A percentile compares a stretch with the other conserved stretches of the same genome.
These are phyloP conservation scores for Cecidostiba fungosa DNA, from an alignment of 2,888 invertebrate species.

Conservation along the genomic window DNA sequence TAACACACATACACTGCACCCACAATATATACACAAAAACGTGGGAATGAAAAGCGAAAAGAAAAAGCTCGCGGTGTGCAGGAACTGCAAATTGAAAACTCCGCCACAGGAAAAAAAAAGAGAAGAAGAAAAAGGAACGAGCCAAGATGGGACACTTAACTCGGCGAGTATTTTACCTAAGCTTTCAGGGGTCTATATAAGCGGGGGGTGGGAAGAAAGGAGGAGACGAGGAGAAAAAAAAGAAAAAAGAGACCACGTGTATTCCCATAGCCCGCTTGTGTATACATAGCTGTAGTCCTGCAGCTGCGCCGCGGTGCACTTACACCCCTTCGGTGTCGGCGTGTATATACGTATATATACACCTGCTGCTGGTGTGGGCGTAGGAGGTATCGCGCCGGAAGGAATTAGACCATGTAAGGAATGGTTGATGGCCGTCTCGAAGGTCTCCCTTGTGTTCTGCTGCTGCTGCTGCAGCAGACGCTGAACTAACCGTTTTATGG, in stretches of 20 bases:
- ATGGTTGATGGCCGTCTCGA: constrained; percentile 74
- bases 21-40: too few relatives aligned
- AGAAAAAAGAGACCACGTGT: constrained; percentile 27
- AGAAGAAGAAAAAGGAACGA: not conserved
- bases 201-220: not conserved
- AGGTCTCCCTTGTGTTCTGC: constrained; percentile 61
- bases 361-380: constrained; percentile 49
- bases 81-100: constrained; percentile 42
- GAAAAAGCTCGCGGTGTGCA: not conserved
- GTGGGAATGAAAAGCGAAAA: not conserved
- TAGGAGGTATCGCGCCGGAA: constrained; percentile 59
- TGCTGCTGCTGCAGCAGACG: not conserved
- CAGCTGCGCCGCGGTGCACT: constrained; percentile 61
- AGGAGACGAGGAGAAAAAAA: constrained; percentile 7
- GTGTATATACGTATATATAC: too few relatives aligned
- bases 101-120: constrained; percentile 15
- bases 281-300: constrained; percentile 10
- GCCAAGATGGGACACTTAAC: constrained; percentile 58
- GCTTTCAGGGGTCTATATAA: constrained; percentile 50
- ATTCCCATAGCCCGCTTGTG: constrained; percentile 35
- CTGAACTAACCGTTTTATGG: constrained; percentile 75
- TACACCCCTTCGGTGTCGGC: constrained; percentile 4
- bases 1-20: not conserved
- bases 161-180: constrained; percentile 60
- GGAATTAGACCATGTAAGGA: constrained; percentile 76